A percentile compares a stretch with the other conserved stretches of the same genome.
Conservation (phyloP, 1,140 invertebrate genomes). For the Lepidotrigona ventralis region DNA sequence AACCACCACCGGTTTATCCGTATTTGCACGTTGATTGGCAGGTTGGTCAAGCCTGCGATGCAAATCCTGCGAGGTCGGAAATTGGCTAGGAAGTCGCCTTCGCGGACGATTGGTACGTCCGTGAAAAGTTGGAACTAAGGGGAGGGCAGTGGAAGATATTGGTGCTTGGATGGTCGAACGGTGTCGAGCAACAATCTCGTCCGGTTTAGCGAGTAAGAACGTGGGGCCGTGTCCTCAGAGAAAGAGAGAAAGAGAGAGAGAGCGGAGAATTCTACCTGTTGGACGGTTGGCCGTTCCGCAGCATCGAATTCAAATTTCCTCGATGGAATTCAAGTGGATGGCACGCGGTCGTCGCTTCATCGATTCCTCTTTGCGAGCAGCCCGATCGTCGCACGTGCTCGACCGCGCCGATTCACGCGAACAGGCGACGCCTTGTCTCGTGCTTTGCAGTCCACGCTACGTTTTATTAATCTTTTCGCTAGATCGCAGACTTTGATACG, state of each 20-base stretch:
- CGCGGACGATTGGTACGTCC: constrained; percentile 29
- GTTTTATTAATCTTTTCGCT: too few species aligned
- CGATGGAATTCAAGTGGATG: not conserved
- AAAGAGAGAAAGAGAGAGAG: not conserved
- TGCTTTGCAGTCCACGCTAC: not conserved
- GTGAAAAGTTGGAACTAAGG: not conserved
- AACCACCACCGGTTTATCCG: constrained; percentile 32
- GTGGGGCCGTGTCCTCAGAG: not conserved
- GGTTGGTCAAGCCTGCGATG: constrained; percentile 37
- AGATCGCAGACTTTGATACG: too few species aligned
- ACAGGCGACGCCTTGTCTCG: not conserved
- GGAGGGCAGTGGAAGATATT: constrained; percentile 12
- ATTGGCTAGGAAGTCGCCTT: constrained; percentile 30
- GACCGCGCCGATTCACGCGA: not conserved
- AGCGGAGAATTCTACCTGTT: constrained; percentile 27
- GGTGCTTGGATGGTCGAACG: constrained; percentile 8
- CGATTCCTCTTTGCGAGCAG: not conserved
- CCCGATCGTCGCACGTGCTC: too few species aligned
- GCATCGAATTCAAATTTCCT: constrained; percentile 27
- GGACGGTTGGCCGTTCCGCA: not conserved
- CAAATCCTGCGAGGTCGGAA: constrained; percentile 44
- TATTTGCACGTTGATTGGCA: constrained; percentile 63
- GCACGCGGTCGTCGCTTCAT: not conserved
- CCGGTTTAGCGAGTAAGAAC: not conserved
- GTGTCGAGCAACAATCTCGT: constrained; percentile 7